phyloP scores from a whole-genome alignment of 2,113 vertebrate genomes.

The Ctenomys sociabilis region DNA sequence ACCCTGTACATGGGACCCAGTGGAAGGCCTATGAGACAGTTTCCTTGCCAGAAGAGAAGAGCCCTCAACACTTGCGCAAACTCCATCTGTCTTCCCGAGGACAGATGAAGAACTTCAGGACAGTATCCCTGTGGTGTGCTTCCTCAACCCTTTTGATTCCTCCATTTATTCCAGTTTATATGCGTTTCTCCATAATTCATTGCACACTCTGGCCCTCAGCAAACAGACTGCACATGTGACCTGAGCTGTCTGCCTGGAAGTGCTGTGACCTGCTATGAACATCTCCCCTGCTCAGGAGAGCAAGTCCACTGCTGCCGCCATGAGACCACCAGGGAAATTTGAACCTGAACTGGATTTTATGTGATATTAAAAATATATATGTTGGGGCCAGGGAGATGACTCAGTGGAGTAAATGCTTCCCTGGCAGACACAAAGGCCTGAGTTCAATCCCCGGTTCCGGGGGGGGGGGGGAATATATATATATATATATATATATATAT shows the following conservation, averaged over 20 bases:
- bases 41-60: background rate
- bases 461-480: too few species aligned
- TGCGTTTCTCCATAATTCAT: background rate
- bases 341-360: background rate
- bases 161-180: background rate
- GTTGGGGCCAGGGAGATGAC: too few species aligned
- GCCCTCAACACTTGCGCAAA: background rate
- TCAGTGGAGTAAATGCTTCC: too few species aligned
- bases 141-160: background rate
- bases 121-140: background rate
- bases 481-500: too few species aligned
- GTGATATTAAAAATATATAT: too few species aligned
- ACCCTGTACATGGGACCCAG: background rate
- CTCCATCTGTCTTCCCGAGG: background rate
- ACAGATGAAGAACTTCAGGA: background rate
- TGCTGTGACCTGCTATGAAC: background rate
- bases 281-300: background rate
- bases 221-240: fast-evolving
- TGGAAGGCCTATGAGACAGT: background rate
- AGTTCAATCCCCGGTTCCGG: too few species aligned
- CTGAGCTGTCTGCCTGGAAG: too few species aligned
- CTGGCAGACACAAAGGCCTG: too few species aligned
- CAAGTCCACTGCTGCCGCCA: too few species aligned
- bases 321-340: background rate
- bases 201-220: background rate